A percentile compares a stretch with the other conserved stretches of the same genome.
Conservation (phyloP, 2,113 vertebrate genomes). For the Stictonetta naevosa region DNA sequence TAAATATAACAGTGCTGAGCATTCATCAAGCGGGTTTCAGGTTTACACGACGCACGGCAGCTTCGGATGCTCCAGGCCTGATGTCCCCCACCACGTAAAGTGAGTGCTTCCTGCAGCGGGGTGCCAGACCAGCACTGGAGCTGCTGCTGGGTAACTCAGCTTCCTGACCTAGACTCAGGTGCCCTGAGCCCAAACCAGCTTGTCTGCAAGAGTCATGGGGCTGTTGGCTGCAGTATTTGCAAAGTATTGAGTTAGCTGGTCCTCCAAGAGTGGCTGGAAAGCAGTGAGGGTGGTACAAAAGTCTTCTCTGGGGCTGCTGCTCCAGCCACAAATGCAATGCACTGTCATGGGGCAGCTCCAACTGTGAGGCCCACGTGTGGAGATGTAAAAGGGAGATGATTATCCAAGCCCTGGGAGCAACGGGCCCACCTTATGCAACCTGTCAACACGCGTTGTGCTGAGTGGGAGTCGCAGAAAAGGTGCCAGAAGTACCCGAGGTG, state of each 20-base stretch:
- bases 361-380: rapidly evolving
- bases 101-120: not conserved
- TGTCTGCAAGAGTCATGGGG: not conserved
- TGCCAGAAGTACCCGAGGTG: rapidly evolving
- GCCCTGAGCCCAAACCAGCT: not conserved
- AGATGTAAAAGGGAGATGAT: not conserved
- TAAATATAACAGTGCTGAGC: conserved; percentile 13
- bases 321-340: rapidly evolving
- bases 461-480: not conserved
- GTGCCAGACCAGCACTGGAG: not conserved
- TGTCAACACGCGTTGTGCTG: not conserved
- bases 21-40: not conserved
- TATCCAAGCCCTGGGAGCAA: not conserved
- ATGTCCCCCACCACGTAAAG: rapidly evolving
- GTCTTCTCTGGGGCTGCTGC: not conserved
- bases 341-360: rapidly evolving
- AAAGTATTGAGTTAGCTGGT: rapidly evolving
- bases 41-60: rapidly evolving
- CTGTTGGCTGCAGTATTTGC: not conserved
- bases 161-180: not conserved
- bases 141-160: not conserved
- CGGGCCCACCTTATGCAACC: not conserved
- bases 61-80: not conserved
- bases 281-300: rapidly evolving
- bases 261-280: not conserved